phyloP scores from a whole-genome alignment of 2,113 vertebrate species.

The Gymnocephalus cernua region DNA sequence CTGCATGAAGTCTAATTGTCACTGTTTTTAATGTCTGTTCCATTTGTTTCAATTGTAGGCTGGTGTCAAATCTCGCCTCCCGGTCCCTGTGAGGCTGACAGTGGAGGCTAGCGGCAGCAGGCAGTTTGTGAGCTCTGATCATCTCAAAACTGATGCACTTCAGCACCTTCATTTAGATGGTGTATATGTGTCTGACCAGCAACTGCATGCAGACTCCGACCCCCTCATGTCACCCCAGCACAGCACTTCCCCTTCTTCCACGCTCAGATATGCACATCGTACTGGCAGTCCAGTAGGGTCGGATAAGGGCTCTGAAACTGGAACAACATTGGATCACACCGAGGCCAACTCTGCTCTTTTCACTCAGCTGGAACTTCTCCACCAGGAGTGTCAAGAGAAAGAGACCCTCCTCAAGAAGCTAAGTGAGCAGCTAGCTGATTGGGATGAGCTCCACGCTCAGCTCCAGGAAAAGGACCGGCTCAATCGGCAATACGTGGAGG shows the following conservation, averaged over 20 bases:
- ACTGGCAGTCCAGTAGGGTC: constrained; percentile 40
- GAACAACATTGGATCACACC: constrained; percentile 12
- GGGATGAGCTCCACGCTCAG: constrained; percentile 73
- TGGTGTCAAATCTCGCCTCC: constrained; percentile 87
- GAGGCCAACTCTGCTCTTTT: constrained; percentile 55
- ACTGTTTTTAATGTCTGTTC: constrained; percentile 25
- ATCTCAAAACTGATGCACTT: constrained; percentile 35
- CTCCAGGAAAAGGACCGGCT: constrained; percentile 79
- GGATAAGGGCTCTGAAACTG: constrained; percentile 32
- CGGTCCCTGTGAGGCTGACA: constrained; percentile 82
- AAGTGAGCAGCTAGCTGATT: constrained; percentile 70
- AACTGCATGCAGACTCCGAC: constrained; percentile 13
- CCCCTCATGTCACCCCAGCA: constrained; percentile 21
- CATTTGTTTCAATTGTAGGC: constrained; percentile 72
- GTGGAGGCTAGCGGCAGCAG: constrained; percentile 48
- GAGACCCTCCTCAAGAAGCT: constrained; percentile 78
- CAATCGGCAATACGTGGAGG: constrained; percentile 71
- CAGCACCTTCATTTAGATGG: constrained; percentile 29
- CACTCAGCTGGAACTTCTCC: constrained; percentile 82
- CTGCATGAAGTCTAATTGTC: not conserved
- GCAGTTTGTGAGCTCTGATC: constrained; percentile 37
- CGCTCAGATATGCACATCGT: not conserved
- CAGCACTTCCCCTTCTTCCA: constrained; percentile 48
- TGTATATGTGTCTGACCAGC: constrained; percentile 38
- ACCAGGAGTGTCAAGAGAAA: constrained; percentile 85